Conservation (phyloP, 2,113 vertebrate genomes). For the Cariama cristata region DNA sequence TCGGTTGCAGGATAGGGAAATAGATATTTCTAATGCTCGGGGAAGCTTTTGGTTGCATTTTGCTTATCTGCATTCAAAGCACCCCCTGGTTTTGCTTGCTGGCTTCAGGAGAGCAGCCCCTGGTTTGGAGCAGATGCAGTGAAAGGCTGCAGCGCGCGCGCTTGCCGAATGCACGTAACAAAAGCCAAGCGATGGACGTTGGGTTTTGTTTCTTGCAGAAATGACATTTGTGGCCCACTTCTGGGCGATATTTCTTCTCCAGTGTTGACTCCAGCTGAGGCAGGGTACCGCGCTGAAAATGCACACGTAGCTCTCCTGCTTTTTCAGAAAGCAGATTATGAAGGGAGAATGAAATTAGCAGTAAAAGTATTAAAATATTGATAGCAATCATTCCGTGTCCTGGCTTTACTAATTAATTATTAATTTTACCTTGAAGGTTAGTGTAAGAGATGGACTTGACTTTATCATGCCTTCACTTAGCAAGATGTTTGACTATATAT, state of each 20-base stretch:
- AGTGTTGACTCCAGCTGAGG: neutral
- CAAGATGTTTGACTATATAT: conserved; percentile 68
- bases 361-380: conserved; percentile 89
- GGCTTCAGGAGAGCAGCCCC: neutral
- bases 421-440: conserved; percentile 92
- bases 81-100: neutral
- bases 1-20: neutral
- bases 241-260: neutral
- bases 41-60: neutral
- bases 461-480: conserved; percentile 76
- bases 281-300: neutral
- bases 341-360: conserved; percentile 78
- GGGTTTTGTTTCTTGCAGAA: neutral
- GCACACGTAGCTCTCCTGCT: conserved; percentile 57
- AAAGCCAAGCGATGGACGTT: fast-evolving
- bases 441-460: conserved; percentile 79
- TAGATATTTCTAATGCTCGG: neutral
- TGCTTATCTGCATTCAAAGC: neutral
- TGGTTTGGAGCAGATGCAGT: neutral
- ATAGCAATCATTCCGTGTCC: conserved; percentile 87
- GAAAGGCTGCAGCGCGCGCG: neutral
- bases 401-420: conserved; percentile 90
- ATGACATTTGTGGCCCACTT: neutral
- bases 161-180: neutral
- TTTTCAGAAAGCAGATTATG: conserved; percentile 48